Conservation (phyloP, 2,113 vertebrate species). For the Eurypyga helias region DNA sequence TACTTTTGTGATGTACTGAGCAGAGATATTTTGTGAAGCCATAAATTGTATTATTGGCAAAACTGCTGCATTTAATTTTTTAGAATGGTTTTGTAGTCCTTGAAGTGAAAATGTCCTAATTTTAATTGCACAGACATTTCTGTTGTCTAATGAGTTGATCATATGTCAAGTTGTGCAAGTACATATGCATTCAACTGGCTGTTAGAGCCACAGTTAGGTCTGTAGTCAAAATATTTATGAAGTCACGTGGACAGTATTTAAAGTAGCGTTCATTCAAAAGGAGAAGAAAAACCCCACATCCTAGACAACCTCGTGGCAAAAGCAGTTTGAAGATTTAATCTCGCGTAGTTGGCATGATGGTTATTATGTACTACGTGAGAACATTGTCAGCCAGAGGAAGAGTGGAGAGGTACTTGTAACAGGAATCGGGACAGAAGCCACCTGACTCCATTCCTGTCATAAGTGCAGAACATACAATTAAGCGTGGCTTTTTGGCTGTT, state of each 20-base stretch:
- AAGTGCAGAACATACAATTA: neutral
- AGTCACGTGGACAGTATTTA: neutral
- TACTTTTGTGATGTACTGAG: neutral
- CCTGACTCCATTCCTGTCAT: slow-evolving; percentile 6
- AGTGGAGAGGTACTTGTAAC: neutral
- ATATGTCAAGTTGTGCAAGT: neutral
- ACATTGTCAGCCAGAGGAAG: neutral
- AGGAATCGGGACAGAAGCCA: neutral
- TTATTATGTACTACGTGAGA: neutral
- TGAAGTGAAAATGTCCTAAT: neutral
- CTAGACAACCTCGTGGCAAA: neutral
- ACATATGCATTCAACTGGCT: neutral
- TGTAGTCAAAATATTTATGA: neutral
- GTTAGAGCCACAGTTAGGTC: neutral
- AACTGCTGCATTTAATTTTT: neutral
- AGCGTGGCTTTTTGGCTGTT: neutral
- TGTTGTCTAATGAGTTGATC: neutral
- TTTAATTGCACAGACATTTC: neutral
- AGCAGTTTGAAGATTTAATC: neutral
- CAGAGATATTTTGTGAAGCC: neutral
- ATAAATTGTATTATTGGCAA: neutral
- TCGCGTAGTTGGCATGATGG: neutral
- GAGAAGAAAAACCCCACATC: neutral
- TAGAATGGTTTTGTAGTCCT: neutral
- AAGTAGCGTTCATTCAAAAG: fast-evolving